These are phyloP conservation scores for Theodoxus fluviatilis DNA, from an alignment of 2,888 invertebrate species.

Conservation along the genomic window DNA sequence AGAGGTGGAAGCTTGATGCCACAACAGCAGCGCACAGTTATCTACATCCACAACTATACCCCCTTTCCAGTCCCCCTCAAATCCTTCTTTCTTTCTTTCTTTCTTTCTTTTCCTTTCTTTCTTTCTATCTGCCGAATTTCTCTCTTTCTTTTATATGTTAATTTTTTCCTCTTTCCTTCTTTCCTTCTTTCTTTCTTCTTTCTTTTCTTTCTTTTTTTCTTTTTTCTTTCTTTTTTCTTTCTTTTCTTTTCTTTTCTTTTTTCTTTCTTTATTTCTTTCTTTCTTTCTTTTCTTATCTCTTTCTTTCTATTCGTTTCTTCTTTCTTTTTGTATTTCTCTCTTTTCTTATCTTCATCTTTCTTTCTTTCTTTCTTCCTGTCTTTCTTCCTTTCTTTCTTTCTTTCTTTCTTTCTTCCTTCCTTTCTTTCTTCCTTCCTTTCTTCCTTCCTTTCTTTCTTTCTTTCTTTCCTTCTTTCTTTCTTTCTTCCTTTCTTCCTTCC, in stretches of 20 bases:
- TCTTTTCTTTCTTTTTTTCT: neutral
- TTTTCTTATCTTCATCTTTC: neutral
- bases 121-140: neutral
- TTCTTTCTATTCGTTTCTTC: neutral
- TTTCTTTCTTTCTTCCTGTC: conserved; percentile 3
- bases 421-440: neutral
- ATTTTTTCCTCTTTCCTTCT: neutral
- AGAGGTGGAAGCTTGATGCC: too few relatives aligned
- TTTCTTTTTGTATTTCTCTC: neutral
- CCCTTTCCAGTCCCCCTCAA: neutral
- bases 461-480: conserved; percentile 8
- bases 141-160: neutral
- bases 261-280: conserved; percentile 7
- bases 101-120: neutral
- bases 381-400: neutral
- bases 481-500: conserved; percentile 13
- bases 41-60: too few relatives aligned
- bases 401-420: neutral
- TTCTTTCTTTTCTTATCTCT: conserved; percentile 13
- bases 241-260: conserved; percentile 19
- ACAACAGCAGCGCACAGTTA: too few relatives aligned
- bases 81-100: neutral
- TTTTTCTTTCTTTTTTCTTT: conserved; percentile 16
- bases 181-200: conserved; percentile 4
- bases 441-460: conserved; percentile 8